These are phyloP conservation scores for Cotesia vestalis DNA, from an alignment of 1,140 invertebrate species.

Conservation along the genomic window DNA sequence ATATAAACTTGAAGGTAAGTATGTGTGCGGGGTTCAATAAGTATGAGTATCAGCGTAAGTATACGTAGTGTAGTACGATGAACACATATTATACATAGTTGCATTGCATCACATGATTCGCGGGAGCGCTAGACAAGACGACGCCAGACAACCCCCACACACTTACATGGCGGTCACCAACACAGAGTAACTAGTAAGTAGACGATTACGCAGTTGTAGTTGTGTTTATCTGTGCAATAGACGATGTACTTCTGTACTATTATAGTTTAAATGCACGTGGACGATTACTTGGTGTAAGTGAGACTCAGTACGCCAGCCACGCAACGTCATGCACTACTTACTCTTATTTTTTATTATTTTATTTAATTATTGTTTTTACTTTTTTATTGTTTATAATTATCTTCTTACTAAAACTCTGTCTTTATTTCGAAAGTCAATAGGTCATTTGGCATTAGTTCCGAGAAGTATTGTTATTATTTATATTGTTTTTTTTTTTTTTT, in stretches of 20 bases:
- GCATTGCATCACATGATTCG: conserved; percentile 30
- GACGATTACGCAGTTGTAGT: neutral
- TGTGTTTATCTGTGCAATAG: neutral
- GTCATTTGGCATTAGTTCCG: too few species aligned
- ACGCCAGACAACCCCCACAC: conserved; percentile 28
- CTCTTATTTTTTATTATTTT: neutral
- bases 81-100: neutral
- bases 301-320: neutral
- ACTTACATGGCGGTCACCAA: conserved; percentile 18
- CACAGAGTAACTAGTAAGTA: neutral
- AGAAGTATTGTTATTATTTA: too few species aligned
- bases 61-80: conserved; percentile 10
- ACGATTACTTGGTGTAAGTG: neutral
- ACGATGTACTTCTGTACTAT: neutral
- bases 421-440: too few species aligned
- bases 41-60: neutral
- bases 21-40: neutral
- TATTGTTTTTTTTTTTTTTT: too few species aligned
- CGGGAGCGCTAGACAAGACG: conserved; percentile 37
- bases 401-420: too few species aligned
- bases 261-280: neutral
- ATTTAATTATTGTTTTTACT: conserved; percentile 1
- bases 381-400: too few species aligned
- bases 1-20: too few species aligned
- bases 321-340: conserved; percentile 11